Conservation (phyloP, 2,797 vertebrate genomes). For the Nasua narica region DNA sequence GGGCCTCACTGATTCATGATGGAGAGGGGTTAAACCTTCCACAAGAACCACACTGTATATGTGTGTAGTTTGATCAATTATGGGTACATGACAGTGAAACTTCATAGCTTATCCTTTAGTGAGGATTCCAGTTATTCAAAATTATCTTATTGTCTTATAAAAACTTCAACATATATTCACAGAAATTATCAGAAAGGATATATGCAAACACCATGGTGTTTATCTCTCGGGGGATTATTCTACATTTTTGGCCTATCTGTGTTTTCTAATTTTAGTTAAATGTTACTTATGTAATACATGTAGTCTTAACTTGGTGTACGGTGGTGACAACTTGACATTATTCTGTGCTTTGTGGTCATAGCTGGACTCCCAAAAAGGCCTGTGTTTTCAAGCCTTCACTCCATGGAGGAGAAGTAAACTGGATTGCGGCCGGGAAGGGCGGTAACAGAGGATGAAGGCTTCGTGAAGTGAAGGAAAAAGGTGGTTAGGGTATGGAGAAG, state of each 20-base stretch:
- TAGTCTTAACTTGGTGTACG: background rate
- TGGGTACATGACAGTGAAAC: background rate
- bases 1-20: background rate
- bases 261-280: conserved; percentile 8
- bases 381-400: background rate
- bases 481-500: background rate
- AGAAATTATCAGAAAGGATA: background rate
- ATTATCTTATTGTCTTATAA: background rate
- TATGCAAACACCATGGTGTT: background rate
- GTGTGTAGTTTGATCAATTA: background rate
- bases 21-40: background rate
- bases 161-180: background rate
- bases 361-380: background rate
- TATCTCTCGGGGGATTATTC: background rate
- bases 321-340: background rate
- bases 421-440: background rate
- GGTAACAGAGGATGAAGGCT: background rate
- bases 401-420: background rate
- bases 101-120: background rate
- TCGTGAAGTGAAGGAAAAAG: background rate
- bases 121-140: background rate
- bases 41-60: background rate
- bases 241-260: background rate
- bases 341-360: background rate
- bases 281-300: background rate